A percentile compares a stretch with the other conserved stretches of the same genome.
These are phyloP conservation scores for Peromyscus nudipes DNA, from an alignment of 2,797 vertebrate genomes.

Conservation along the genomic window DNA sequence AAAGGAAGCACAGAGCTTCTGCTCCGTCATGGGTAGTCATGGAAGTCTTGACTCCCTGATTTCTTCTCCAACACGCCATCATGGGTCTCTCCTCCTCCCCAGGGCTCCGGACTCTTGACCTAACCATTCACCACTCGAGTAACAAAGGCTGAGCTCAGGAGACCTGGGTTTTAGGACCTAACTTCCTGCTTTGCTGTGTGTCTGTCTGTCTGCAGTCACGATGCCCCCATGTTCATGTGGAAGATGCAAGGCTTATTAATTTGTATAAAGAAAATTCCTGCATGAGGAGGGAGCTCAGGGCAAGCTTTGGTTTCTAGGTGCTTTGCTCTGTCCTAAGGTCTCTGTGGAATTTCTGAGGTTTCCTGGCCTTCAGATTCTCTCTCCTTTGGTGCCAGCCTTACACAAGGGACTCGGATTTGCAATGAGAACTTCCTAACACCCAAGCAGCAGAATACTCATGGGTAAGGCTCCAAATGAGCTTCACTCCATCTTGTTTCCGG, in stretches of 20 bases:
- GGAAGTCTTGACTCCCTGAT: neutral
- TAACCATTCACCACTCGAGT: neutral
- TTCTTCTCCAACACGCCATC: neutral
- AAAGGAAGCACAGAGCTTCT: constrained; percentile 11
- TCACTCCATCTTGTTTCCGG: neutral
- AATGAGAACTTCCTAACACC: neutral
- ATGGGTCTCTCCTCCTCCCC: neutral
- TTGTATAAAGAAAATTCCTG: neutral
- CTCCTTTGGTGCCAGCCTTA: neutral
- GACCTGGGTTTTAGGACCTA: neutral
- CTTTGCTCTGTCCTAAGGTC: neutral
- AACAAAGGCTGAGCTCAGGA: neutral
- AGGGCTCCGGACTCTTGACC: rapidly evolving
- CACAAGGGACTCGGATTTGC: neutral
- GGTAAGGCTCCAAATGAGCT: neutral
- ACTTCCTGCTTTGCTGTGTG: neutral
- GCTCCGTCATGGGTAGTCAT: rapidly evolving
- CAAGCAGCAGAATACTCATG: neutral
- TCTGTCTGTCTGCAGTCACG: neutral
- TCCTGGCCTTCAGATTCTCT: neutral
- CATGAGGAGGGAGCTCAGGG: neutral
- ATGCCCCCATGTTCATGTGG: neutral
- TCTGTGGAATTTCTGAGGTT: neutral
- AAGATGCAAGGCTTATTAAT: neutral
- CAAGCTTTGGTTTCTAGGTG: neutral